Evolutionary conservation across 2,113 vertebrate genomes (phyloP).

Genomic region (Ondatra zibethicus): DNA sequence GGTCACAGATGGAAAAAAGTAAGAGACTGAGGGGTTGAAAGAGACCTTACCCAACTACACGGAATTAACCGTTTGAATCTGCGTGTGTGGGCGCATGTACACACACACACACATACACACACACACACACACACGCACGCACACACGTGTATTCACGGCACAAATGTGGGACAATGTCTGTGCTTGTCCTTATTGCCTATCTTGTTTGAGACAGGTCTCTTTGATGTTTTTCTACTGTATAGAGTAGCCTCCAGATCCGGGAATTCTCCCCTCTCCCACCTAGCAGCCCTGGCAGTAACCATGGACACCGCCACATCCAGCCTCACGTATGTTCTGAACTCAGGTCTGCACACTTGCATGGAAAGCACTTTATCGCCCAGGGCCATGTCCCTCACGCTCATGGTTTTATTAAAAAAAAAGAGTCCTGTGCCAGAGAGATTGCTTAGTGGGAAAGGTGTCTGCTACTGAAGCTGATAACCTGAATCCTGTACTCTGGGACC

Average conservation of each 20-base stretch:
- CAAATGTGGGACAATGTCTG: too few species aligned
- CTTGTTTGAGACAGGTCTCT: neutral
- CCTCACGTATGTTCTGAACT: neutral
- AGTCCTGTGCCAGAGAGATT: too few species aligned
- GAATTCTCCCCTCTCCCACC: neutral
- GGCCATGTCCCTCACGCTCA: rapidly evolving
- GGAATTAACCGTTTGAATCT: neutral
- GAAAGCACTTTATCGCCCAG: neutral
- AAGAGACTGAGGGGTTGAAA: neutral
- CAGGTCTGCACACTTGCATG: neutral
- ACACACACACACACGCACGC: neutral
- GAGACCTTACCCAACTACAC: neutral
- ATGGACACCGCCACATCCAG: neutral
- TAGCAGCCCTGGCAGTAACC: neutral
- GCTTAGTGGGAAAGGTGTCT: neutral
- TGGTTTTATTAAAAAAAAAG: neutral
- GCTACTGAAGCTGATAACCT: too few species aligned
- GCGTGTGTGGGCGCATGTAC: neutral
- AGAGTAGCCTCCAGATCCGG: neutral
- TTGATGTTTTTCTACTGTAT: too few species aligned
- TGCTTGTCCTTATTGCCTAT: neutral
- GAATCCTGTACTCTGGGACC: neutral
- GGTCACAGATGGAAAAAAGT: neutral
- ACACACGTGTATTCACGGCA: rapidly evolving
- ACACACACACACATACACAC: too few species aligned